phyloP scores from a whole-genome alignment of 2,797 vertebrate species.

The Ctenopoma kingsleyae region DNA sequence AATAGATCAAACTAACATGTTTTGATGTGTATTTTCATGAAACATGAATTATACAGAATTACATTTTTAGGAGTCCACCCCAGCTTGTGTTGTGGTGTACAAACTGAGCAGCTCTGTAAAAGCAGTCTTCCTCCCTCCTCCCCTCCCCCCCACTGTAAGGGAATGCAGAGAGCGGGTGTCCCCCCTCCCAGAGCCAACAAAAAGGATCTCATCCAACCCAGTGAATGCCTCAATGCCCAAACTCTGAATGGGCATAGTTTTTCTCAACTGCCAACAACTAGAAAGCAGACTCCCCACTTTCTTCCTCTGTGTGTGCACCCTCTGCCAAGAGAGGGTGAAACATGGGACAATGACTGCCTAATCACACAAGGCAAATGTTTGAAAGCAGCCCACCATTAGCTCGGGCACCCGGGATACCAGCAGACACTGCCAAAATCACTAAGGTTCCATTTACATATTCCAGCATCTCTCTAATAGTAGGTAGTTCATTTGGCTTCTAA shows the following conservation, averaged over 20 bases:
- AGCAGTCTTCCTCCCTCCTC: no score
- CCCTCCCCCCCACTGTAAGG: constrained; percentile 28
- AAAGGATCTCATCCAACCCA: constrained; percentile 45
- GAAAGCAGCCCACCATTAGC: constrained; percentile 45
- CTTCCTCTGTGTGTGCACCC: constrained; percentile 52
- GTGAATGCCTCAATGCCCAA: constrained; percentile 53
- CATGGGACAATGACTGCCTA: constrained; percentile 61
- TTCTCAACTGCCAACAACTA: constrained; percentile 68
- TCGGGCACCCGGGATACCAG: constrained; percentile 24
- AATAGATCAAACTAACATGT: not conserved
- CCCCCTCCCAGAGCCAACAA: constrained; percentile 44
- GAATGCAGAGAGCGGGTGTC: constrained; percentile 48
- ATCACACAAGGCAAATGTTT: constrained; percentile 70
- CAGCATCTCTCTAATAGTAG: constrained; percentile 17
- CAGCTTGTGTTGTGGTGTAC: constrained; percentile 19
- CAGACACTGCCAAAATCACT: constrained; percentile 41
- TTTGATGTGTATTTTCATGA: constrained; percentile 30
- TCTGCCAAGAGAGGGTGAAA: constrained; percentile 67
- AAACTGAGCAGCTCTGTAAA: constrained; percentile 28
- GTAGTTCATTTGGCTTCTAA: constrained; percentile 40
- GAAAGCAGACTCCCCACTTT: constrained; percentile 69
- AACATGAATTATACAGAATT: constrained; percentile 12
- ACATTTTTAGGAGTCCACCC: constrained; percentile 1
- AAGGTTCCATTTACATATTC: constrained; percentile 40
- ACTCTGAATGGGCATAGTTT: constrained; percentile 72